Conservation (phyloP, 1,140 invertebrate genomes). For the Calliphora vicina region DNA sequence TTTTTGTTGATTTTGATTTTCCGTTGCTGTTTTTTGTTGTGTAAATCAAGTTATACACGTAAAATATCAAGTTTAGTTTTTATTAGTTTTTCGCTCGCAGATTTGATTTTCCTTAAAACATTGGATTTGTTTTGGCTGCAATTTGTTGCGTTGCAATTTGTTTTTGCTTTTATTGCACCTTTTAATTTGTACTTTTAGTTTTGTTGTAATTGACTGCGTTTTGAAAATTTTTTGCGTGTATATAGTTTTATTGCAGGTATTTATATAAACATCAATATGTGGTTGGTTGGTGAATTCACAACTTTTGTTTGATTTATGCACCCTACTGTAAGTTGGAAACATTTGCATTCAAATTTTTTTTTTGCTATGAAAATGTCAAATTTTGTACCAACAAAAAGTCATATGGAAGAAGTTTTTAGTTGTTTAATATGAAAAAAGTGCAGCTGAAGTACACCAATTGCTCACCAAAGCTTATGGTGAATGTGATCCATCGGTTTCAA, state of each 20-base stretch:
- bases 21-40: neutral
- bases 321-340: no score
- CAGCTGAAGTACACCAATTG: no score
- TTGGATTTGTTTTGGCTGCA: neutral
- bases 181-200: neutral
- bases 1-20: neutral
- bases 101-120: neutral
- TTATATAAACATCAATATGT: no score
- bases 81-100: neutral
- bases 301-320: no score
- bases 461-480: no score
- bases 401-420: no score
- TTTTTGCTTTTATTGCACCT: neutral
- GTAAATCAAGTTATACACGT: conserved; percentile 25
- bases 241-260: neutral
- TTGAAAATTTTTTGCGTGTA: neutral
- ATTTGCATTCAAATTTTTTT: no score
- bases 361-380: no score
- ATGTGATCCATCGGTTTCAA: no score
- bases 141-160: conserved; percentile 1
- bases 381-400: no score
- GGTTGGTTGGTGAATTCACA: no score
- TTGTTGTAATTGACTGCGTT: neutral
- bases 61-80: conserved; percentile 31
- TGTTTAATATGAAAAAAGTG: no score